Evolutionary conservation across 2,797 vertebrate species (phyloP), one percentile per base, ranked within the genome.

Genomic region (Xenops minutus): DNA sequence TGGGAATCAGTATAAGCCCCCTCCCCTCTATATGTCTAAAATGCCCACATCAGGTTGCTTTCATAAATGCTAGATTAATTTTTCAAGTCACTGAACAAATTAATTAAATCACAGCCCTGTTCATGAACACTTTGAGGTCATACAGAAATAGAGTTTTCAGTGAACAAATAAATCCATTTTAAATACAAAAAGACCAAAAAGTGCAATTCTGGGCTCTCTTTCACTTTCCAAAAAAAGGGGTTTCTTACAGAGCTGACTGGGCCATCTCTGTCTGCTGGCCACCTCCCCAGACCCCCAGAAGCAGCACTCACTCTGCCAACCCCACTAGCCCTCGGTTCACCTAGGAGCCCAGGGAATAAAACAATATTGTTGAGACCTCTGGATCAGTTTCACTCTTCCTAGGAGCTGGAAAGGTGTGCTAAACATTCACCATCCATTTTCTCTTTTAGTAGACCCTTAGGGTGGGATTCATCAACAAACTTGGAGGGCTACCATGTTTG

Each of bases 321-420:
- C 39, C 16, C 52, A 21, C 10, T n/a, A 55, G 29, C 6, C 15
- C n/a, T 62, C 72, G 26, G 10, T 32, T 78, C 5, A 1, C 13
- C 30, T 0, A 0, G 27, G 29, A 74, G 9, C 14, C 17, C 37
- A 43, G 46, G 22, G 37, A 75, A 37, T 0, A 44, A 34, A 39
- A 34, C 18, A 66, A 10, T 21, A 74, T 4, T 4, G 0, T 15
- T 1, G 2, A 78, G 34, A 19, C 27, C 19, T 64, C 34, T 18
- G 62, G 19, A 4, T 30, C 67, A 43, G 20, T 41, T 67, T 71
- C 0, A 0, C 10, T 84, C 77, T 73, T 51, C 29, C 37, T 27
- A 52, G 62, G 17, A 61, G 43, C 17, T 61, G 32, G 14, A 36
- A 90, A 83, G 11, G 6, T 36, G 14, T 34, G 30, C 43, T 76